Percentiles rank a stretch among this genome's conserved stretches.
These are phyloP conservation scores for Halichoeres trimaculatus DNA, from an alignment of 2,113 vertebrate genomes.

Conservation along the genomic window DNA sequence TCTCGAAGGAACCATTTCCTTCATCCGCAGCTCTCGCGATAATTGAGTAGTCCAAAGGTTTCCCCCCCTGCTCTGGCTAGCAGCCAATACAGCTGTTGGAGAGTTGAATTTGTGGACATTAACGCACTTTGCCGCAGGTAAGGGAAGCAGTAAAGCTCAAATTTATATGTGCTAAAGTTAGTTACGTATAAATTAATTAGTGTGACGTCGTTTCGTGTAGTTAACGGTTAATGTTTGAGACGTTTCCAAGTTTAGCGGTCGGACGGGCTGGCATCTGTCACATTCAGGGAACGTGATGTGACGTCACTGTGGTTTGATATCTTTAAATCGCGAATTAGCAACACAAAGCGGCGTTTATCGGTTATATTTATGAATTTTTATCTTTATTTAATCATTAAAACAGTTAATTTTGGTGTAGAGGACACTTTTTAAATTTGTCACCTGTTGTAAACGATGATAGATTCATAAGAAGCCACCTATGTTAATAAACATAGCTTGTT, in stretches of 20 bases:
- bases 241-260: neutral
- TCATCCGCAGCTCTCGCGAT: neutral
- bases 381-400: no score
- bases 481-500: no score
- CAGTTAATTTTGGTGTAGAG: no score
- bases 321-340: no score
- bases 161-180: accelerated
- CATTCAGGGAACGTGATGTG: no score
- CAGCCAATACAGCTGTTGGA: neutral
- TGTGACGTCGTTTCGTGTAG: neutral
- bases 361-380: no score
- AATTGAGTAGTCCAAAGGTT: neutral
- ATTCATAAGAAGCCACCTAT: no score
- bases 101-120: neutral
- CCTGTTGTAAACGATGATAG: no score
- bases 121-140: conserved; percentile 8
- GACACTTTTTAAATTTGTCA: no score
- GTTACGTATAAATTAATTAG: accelerated
- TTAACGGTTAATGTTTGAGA: neutral
- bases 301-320: neutral
- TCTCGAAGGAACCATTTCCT: accelerated
- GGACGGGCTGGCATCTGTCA: no score
- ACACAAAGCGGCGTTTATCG: no score
- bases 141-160: accelerated
- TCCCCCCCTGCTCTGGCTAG: neutral